Conservation (phyloP, 2,888 invertebrate species). For the Chydorus sphaericus region DNA sequence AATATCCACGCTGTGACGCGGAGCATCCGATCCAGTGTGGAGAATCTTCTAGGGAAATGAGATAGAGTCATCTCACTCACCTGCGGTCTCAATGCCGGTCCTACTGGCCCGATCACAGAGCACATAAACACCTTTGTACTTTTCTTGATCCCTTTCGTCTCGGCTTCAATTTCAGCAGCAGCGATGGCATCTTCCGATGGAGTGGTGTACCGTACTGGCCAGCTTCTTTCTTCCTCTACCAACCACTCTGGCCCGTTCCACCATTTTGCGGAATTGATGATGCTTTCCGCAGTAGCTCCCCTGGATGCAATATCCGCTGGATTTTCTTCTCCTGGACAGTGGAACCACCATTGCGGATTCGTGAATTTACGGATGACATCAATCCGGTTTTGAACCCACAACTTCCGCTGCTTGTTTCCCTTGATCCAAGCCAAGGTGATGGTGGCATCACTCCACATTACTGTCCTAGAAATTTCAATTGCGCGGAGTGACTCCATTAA, state of each 20-base stretch:
- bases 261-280: neutral
- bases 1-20: neutral
- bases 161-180: no score
- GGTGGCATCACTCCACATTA: neutral
- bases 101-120: neutral
- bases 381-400: neutral
- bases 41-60: no score
- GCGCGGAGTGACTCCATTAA: neutral
- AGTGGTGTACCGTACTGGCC: no score
- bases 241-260: neutral
- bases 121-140: neutral
- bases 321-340: neutral
- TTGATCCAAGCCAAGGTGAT: neutral
- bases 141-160: neutral
- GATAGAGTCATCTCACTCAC: no score
- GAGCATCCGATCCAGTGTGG: neutral
- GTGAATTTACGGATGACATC: neutral
- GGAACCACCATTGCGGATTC: neutral
- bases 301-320: neutral
- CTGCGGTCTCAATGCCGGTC: neutral
- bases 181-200: no score
- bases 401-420: no score
- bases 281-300: neutral
- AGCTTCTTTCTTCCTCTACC: neutral
- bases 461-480: neutral